Percentiles rank a stretch among this genome's conserved stretches.
These are phyloP conservation scores for Eunapius fragilis DNA, from an alignment of 37 sponge, comb jelly and placozoan genomes.

Conservation along the genomic window DNA sequence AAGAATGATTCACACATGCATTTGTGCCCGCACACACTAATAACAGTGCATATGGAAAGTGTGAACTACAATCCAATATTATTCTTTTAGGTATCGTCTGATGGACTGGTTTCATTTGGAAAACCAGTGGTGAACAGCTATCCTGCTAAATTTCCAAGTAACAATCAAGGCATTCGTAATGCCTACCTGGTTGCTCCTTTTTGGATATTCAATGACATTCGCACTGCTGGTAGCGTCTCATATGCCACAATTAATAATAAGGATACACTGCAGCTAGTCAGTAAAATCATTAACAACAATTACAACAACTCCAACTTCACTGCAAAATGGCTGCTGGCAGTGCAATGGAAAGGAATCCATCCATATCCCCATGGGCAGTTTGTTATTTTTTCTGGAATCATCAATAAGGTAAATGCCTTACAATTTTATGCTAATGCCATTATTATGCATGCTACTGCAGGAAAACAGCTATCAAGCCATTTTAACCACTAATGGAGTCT, in stretches of 20 bases:
- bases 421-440: neutral
- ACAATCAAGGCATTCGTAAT: neutral
- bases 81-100: slow-evolving; percentile 39
- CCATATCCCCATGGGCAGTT: slow-evolving; percentile 34
- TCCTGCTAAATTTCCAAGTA: slow-evolving; percentile 37
- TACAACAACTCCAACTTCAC: slow-evolving; percentile 18
- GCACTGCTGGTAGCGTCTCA: slow-evolving; percentile 41
- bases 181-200: slow-evolving; percentile 66
- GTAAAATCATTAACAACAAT: slow-evolving; percentile 10
- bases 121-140: neutral
- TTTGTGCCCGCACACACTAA: neutral
- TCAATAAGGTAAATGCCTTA: neutral
- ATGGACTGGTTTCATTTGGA: slow-evolving; percentile 60
- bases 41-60: neutral
- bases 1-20: neutral
- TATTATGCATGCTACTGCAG: slow-evolving; percentile 13
- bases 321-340: slow-evolving; percentile 57
- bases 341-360: slow-evolving; percentile 50
- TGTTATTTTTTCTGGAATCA: neutral
- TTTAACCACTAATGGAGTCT: slow-evolving; percentile 20
- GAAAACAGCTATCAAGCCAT: slow-evolving; percentile 31
- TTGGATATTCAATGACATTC: slow-evolving; percentile 69
- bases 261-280: slow-evolving; percentile 9
- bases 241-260: slow-evolving; percentile 38
- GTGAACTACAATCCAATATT: neutral